Base-by-base conservation (phyloP, 2,113 vertebrate species). In the Notechis scutatus region DNA sequence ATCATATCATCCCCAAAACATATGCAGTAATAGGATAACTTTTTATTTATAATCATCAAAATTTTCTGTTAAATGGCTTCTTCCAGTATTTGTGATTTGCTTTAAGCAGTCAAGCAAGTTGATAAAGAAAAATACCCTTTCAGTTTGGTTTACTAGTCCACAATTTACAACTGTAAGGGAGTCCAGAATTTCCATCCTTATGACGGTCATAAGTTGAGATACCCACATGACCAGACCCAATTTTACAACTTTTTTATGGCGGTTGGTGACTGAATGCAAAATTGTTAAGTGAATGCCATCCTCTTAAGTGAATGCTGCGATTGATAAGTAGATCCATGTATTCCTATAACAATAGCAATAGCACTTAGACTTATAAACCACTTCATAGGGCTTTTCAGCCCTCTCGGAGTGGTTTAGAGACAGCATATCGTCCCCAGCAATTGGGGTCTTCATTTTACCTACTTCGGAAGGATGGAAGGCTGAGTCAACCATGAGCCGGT, bases 101-200 rank as follows among this genome's bases (percentile, higher is more conserved):
- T 14, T 14, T 47, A 14, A 93, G 86, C 39, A 91, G 4, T 74
- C 64, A 42, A 8, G 14, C 18, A 52, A n/a, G 45, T 39, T 86
- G 34, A 50, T 29, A 50, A 69, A 21, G 39, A 88, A 26, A 42
- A 50, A 61, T 61, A 74, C 69, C 86, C 14, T 93, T 94, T 92
- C 95, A 29, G 34, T 93, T 97, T 96, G 61, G 29, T 11, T n/a
- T 7, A 10, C 29, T 52, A 3, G 55, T 56, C 20, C 18, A 21
- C 55, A 56, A 56, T 56, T 56, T 56, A 21, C 55, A 56, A 56
- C 20, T 20, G 5, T 56, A 56, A 56, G 5, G 55, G 55, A 56
- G 55, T 20, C 57, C 57, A 59, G 57, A 59, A 59, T 24, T 59
- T 59, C 23, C 57, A 23, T 59, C 57, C 8, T 59, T 24, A 59